These are phyloP conservation scores for Agapornis canus DNA, from an alignment of 2,797 vertebrate species.

Conservation along the genomic window DNA sequence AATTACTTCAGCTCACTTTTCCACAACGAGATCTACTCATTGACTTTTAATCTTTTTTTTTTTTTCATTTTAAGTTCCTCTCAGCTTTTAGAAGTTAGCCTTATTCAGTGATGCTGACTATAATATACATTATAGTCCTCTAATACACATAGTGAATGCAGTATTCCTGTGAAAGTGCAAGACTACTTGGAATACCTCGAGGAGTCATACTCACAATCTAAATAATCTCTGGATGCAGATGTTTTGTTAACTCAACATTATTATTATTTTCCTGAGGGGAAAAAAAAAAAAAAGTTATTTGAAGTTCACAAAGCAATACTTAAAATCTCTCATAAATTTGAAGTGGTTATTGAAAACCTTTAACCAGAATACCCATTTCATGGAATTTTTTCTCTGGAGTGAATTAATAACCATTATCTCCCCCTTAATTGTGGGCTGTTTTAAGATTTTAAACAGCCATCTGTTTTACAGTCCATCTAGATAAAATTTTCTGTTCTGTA, in stretches of 20 bases:
- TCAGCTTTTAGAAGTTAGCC: not conserved
- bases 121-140: not conserved
- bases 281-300: not conserved
- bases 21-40: not conserved
- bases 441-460: not conserved
- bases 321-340: not conserved
- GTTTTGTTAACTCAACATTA: not conserved
- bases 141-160: not conserved
- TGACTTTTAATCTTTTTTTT: not conserved
- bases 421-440: not conserved
- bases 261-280: not conserved
- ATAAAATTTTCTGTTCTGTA: not conserved
- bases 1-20: not conserved
- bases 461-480: not conserved
- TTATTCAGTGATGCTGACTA: not conserved
- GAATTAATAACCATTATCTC: not conserved
- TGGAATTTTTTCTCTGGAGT: not conserved
- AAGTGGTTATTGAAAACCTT: not conserved
- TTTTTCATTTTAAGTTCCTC: accelerated
- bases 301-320: not conserved
- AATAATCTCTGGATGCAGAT: not conserved
- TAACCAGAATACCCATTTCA: not conserved
- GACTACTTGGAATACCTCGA: not conserved
- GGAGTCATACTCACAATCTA: not conserved
- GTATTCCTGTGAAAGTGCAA: not conserved